Conservation (phyloP, 2,888 invertebrate species). For the Phorcus lineatus region DNA sequence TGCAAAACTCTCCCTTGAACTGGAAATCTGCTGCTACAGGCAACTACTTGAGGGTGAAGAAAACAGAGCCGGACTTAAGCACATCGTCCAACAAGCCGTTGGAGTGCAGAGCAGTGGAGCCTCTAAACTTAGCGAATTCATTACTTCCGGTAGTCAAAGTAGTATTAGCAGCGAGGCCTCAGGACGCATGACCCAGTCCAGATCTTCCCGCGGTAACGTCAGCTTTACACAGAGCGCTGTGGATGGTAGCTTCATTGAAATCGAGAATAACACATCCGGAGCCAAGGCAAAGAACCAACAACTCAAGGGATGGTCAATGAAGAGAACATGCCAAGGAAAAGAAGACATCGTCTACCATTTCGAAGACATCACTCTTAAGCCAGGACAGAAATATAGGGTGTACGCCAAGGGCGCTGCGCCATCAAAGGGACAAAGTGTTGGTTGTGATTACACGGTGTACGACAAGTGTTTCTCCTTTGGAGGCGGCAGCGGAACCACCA, state of each 20-base stretch:
- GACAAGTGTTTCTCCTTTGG: constrained; percentile 41
- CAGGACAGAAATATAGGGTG: constrained; percentile 32
- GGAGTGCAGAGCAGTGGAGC: constrained; percentile 47
- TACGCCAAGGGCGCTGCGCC: constrained; percentile 27
- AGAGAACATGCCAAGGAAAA: background rate
- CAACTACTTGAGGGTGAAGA: constrained; percentile 78
- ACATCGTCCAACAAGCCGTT: constrained; percentile 47
- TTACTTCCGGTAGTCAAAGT: constrained; percentile 18
- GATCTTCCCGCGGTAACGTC: constrained; percentile 42
- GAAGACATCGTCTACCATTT: constrained; percentile 10
- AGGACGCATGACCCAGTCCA: constrained; percentile 44
- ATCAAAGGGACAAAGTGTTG: background rate
- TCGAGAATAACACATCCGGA: constrained; percentile 46
- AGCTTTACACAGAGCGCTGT: constrained; percentile 37
- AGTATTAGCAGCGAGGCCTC: constrained; percentile 39
- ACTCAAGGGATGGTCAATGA: constrained; percentile 11
- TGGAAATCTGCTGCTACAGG: constrained; percentile 78
- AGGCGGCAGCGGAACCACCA: constrained; percentile 36
- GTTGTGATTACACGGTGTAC: background rate
- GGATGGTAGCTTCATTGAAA: constrained; percentile 36
- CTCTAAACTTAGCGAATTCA: constrained; percentile 47
- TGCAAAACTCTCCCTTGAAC: constrained; percentile 77
- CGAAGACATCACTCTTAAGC: constrained; percentile 22
- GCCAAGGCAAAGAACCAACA: constrained; percentile 32
- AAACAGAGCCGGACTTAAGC: constrained; percentile 58